Conservation (phyloP, 2,888 invertebrate species). For the Oscheius sp. region DNA sequence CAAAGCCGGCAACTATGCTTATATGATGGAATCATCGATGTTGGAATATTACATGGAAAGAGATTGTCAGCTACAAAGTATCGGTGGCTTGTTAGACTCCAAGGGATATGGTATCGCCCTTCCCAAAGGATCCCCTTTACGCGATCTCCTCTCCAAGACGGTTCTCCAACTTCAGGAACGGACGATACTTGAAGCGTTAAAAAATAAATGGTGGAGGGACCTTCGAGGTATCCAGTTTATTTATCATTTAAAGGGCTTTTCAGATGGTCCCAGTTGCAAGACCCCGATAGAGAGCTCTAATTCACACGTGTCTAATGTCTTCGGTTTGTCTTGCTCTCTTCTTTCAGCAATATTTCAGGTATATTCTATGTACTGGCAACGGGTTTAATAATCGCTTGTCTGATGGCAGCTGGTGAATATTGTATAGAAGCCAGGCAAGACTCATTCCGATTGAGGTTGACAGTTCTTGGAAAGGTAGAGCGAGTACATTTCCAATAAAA, state of each 20-base stretch:
- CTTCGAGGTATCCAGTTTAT: constrained; percentile 42
- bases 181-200: constrained; percentile 70
- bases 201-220: constrained; percentile 72
- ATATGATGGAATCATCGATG: constrained; percentile 76
- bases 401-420: constrained; percentile 67
- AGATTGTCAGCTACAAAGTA: constrained; percentile 74
- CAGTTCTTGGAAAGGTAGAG: constrained; percentile 60
- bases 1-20: constrained; percentile 74
- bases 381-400: constrained; percentile 64
- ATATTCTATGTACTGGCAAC: constrained; percentile 70
- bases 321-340: constrained; percentile 38
- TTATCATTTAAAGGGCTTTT: neutral
- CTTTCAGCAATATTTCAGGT: constrained; percentile 47
- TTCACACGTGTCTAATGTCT: constrained; percentile 49
- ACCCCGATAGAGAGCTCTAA: constrained; percentile 17
- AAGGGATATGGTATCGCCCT: constrained; percentile 74
- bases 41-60: constrained; percentile 82
- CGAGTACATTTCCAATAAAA: neutral
- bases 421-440: constrained; percentile 66
- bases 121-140: constrained; percentile 71
- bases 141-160: constrained; percentile 72
- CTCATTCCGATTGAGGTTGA: constrained; percentile 60
- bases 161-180: constrained; percentile 70
- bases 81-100: constrained; percentile 76
- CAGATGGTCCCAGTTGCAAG: constrained; percentile 57